Base-by-base conservation (phyloP, 2,113 vertebrate genomes). In the Lota lota region DNA sequence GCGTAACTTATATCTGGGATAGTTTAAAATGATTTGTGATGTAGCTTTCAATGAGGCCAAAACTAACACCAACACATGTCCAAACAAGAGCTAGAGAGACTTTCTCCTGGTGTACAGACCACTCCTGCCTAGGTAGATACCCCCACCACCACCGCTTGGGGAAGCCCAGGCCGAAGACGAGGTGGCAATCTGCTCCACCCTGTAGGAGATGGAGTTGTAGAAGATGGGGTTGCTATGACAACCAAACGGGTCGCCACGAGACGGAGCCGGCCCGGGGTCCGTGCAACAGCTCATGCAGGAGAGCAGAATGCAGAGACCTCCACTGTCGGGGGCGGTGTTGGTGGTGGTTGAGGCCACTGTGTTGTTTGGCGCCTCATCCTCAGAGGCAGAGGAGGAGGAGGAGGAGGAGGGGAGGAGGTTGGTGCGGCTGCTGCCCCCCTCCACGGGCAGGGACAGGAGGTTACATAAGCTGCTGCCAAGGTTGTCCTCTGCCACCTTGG, bases 151-250 rank as follows among this genome's bases (percentile, higher is more conserved):
- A 1, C 90, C 93, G 7, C 86, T 62, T 0, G 91, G 90, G 7
- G 92, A 92, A 0, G 90, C 89, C 86, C 88, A 92, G 19, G 87
- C 85, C 0, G 88, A 88, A 66, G 90, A 77, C 0, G 93, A 92
- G 83, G 91, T 91, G 0, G 87, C 84, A 47, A 74, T 69, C 66
- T 79, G 90, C 47, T 92, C 94, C 40, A 94, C 83, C 82, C 92
- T 92, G 78, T 89, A 93, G 76, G 94, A 94, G 69, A 93, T 78
- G 60, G 92, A 93, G 84, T 91, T 89, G 84, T 93, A 91, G 21
- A 94, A 94, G 6, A 93, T 87, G 0, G 93, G 92, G 80, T 95
- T 95, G 68, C 86, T 90, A 61, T 93, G 93, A 75, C 92, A 90
- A 22, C 81, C 83, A 6, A 85, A 82, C 33, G 85, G 77, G 53